A percentile compares a stretch with the other conserved stretches of the same genome.
These are phyloP conservation scores for Elegia similella DNA, from an alignment of 2,888 invertebrate genomes.

Conservation along the genomic window DNA sequence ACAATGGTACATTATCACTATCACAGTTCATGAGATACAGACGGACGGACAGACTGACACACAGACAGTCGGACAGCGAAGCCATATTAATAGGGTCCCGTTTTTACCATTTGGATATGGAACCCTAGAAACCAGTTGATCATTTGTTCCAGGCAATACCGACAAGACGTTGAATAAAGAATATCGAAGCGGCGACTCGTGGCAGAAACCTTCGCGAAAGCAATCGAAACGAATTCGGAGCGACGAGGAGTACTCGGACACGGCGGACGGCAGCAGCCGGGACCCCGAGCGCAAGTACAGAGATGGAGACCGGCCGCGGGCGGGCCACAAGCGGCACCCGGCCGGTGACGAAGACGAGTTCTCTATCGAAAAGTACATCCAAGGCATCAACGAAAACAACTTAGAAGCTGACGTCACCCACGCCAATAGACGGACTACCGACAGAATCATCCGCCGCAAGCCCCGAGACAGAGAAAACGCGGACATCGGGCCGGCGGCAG, in stretches of 20 bases:
- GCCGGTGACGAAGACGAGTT: constrained; percentile 35
- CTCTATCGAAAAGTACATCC: constrained; percentile 34
- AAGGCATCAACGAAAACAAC: constrained; percentile 34
- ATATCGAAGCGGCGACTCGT: constrained; percentile 36
- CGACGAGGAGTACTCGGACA: constrained; percentile 25
- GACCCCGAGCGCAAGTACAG: constrained; percentile 36
- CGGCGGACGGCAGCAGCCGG: constrained; percentile 30
- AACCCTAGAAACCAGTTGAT: not conserved
- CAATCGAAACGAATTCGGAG: constrained; percentile 30
- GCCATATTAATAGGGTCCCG: no score
- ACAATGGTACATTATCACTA: no score
- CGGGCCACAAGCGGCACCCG: constrained; percentile 34
- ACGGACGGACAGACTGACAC: no score
- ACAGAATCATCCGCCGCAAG: constrained; percentile 45
- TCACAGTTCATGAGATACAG: no score
- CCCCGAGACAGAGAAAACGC: constrained; percentile 42
- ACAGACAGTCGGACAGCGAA: no score
- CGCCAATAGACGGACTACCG: constrained; percentile 34
- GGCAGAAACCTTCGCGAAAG: constrained; percentile 42
- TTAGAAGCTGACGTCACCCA: constrained; percentile 34
- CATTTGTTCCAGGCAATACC: constrained; percentile 39
- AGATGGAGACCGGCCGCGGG: constrained; percentile 29
- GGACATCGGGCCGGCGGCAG: constrained; percentile 20
- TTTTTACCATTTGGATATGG: no score
- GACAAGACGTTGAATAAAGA: constrained; percentile 28